These are phyloP conservation scores for Ceratosolen solmsi DNA, from an alignment of 1,140 invertebrate genomes.

Conservation along the genomic window DNA sequence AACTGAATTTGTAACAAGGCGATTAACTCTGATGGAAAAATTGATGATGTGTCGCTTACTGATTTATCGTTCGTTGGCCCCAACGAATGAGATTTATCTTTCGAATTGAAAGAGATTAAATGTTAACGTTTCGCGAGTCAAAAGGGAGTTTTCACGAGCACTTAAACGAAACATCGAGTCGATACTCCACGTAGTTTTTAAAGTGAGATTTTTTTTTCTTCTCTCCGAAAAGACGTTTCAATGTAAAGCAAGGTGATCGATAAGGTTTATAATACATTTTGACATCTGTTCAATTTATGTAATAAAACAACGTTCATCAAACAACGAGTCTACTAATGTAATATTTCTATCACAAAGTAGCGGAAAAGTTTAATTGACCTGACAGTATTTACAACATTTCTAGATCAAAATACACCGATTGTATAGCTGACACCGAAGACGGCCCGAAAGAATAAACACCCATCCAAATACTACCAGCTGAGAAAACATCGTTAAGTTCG, in stretches of 20 bases:
- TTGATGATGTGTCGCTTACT: background rate
- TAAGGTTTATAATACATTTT: background rate
- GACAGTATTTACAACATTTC: background rate
- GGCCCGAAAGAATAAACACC: background rate
- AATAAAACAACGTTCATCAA: background rate
- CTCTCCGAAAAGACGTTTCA: no score
- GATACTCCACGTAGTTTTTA: no score
- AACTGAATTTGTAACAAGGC: constrained; percentile 3
- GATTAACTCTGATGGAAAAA: constrained; percentile 16
- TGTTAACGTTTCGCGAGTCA: background rate
- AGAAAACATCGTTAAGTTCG: no score
- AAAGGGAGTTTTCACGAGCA: no score
- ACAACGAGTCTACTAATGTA: background rate
- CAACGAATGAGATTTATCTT: constrained; percentile 1
- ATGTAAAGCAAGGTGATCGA: background rate
- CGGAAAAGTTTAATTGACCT: background rate
- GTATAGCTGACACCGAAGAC: no score
- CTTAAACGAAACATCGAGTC: no score
- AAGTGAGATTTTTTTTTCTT: no score
- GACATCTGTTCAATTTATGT: background rate
- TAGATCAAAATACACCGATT: background rate
- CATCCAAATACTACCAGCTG: no score
- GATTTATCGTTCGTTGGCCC: background rate
- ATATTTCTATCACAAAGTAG: background rate
- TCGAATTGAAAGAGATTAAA: constrained; percentile 2